Percentiles rank a stretch among this genome's conserved stretches.
phyloP scores from a whole-genome alignment of 2,797 vertebrate species.

The Mus caroli region DNA sequence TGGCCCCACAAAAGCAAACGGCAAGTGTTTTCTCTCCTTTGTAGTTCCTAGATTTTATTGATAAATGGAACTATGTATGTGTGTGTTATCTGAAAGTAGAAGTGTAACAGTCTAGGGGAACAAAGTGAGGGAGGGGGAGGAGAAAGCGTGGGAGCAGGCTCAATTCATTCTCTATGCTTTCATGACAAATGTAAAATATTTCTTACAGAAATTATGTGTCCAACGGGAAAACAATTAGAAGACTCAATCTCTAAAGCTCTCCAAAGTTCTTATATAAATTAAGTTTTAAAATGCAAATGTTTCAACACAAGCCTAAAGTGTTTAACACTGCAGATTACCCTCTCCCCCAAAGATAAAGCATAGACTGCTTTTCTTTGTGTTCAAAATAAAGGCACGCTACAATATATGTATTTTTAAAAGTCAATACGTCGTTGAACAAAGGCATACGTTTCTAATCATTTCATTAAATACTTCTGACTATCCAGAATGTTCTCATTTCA shows the following conservation, averaged over 20 bases:
- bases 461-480: slow-evolving; percentile 41
- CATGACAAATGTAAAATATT: neutral
- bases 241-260: neutral
- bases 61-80: neutral
- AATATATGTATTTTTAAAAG: neutral
- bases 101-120: neutral
- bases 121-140: neutral
- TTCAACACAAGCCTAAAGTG: neutral
- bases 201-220: neutral
- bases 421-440: slow-evolving; percentile 8
- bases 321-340: slow-evolving; percentile 14
- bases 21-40: neutral
- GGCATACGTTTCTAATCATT: slow-evolving; percentile 61
- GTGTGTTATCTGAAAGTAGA: neutral
- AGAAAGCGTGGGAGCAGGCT: neutral
- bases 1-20: neutral
- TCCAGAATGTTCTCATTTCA: slow-evolving; percentile 48
- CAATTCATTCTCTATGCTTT: neutral
- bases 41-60: neutral
- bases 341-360: slow-evolving; percentile 29
- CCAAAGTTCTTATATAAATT: neutral
- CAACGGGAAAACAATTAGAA: neutral
- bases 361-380: slow-evolving; percentile 8
- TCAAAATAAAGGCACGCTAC: slow-evolving; percentile 32
- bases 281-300: slow-evolving; percentile 55